Evolutionary conservation across 2,797 vertebrate species (phyloP).

Genomic region (Scolopax bukidnonensis): DNA sequence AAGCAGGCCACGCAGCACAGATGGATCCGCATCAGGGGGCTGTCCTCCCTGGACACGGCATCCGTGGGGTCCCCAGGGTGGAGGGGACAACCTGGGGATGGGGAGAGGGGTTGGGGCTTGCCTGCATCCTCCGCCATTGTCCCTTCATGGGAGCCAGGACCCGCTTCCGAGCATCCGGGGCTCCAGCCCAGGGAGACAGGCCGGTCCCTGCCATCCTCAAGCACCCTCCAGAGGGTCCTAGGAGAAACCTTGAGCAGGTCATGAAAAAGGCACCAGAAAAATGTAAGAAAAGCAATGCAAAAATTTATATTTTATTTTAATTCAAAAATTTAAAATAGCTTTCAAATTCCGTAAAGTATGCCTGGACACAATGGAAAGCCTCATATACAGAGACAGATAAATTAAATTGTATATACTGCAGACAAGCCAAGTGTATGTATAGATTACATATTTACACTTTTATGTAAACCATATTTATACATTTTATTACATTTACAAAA

Average conservation of each 20-base stretch:
- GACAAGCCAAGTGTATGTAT: conserved; percentile 92
- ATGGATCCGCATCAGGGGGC: neutral
- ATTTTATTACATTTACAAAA: conserved; percentile 99
- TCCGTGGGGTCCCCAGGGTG: neutral
- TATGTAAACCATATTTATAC: conserved; percentile 98
- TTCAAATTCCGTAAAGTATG: conserved; percentile 97
- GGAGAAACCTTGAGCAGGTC: neutral
- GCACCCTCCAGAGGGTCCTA: neutral
- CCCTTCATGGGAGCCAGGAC: fast-evolving
- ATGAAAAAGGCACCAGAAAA: conserved; percentile 13
- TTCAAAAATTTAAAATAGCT: conserved; percentile 99
- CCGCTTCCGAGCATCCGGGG: neutral
- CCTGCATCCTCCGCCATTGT: fast-evolving
- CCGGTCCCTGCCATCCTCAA: fast-evolving
- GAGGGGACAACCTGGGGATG: neutral
- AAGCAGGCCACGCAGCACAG: neutral
- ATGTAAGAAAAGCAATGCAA: conserved; percentile 82
- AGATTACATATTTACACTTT: conserved; percentile 97
- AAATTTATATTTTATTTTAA: conserved; percentile 95
- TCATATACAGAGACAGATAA: conserved; percentile 99
- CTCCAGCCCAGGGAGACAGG: neutral
- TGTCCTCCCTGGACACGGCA: fast-evolving
- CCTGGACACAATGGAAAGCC: conserved; percentile 95
- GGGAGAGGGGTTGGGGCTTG: neutral
- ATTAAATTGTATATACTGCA: conserved; percentile 98